Conservation (phyloP, 2,113 vertebrate species). For the Gambusia affinis region DNA sequence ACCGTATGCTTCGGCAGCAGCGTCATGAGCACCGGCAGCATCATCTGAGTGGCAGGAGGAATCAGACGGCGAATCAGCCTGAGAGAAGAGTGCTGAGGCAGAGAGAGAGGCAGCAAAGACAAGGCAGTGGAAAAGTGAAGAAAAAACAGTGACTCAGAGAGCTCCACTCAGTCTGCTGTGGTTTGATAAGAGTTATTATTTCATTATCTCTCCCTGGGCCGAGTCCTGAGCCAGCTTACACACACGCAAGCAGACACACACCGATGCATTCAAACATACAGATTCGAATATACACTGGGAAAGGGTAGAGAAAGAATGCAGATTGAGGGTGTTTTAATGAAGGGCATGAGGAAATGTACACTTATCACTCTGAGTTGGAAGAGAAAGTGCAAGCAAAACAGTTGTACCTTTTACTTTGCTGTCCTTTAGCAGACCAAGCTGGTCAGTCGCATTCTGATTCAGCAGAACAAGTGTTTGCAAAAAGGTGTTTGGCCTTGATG, state of each 20-base stretch:
- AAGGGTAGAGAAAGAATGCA: conserved; percentile 39
- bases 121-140: conserved; percentile 35
- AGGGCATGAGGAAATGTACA: conserved; percentile 38
- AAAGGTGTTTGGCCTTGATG: conserved; percentile 16
- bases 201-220: conserved; percentile 76
- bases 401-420: conserved; percentile 32
- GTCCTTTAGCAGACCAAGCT: conserved; percentile 14
- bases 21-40: conserved; percentile 29
- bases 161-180: conserved; percentile 70
- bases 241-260: conserved; percentile 33
- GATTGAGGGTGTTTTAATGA: conserved; percentile 71
- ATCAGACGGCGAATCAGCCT: conserved; percentile 55
- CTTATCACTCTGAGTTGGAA: conserved; percentile 52
- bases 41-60: conserved; percentile 54
- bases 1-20: conserved; percentile 23
- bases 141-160: conserved; percentile 38
- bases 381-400: conserved; percentile 37
- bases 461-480: conserved; percentile 7
- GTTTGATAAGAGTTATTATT: conserved; percentile 82
- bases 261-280: conserved; percentile 16
- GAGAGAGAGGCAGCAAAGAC: conserved; percentile 52
- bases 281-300: conserved; percentile 30
- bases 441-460: background rate
- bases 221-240: conserved; percentile 63
- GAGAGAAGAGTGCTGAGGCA: conserved; percentile 53